Evolutionary conservation across 2,888 invertebrate genomes (phyloP), one percentile per base, ranked within the genome.

Genomic region (Diadegma fenestrale): DNA sequence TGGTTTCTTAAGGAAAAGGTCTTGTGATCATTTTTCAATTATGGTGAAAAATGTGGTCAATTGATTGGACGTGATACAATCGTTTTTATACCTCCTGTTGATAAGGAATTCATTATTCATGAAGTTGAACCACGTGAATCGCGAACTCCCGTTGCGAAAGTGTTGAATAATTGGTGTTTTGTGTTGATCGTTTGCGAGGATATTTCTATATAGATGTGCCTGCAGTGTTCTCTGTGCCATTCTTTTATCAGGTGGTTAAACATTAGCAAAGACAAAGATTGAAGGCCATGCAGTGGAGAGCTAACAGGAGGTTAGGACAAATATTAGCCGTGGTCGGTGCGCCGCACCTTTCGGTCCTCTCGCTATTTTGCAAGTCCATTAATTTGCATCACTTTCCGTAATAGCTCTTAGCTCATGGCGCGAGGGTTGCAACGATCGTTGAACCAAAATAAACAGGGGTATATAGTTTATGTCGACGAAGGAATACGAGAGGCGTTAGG

Each of bases 341-440:
- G 51, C 68, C 45, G 72, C 75, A 66, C 66, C 80, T 66, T 80
- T 63, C 26, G 69, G 43, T 33, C 69, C 61, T 10, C 75, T 80
- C 63, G 68, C 82, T 85, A 82, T 85, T 85, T 80, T 82, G 80
- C 85, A 73, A 85, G 85, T 85, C 85, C 85, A 85, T 85, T 85
- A 82, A 85, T 85, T 85, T 85, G 82, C 85, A 82, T 85, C 80
- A 82, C 76, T 85, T 76, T 82, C 58, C 82, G 85, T 76, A 85
- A 85, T 82, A 77, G 82, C 85, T 85, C 82, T 73, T 82, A 66
- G 79, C 48, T 51, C 61, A 22, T 30, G 72, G 58, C 12, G 64
- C 37, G 66, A 72, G 79, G 37, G 43, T 72, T 72, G 68, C 51
- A 77, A 63, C 61, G 80, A 73, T 80, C 66, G 41, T 68, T 76